Base-by-base conservation (phyloP, 2,888 invertebrate genomes). In the Meandrusa payeni region DNA sequence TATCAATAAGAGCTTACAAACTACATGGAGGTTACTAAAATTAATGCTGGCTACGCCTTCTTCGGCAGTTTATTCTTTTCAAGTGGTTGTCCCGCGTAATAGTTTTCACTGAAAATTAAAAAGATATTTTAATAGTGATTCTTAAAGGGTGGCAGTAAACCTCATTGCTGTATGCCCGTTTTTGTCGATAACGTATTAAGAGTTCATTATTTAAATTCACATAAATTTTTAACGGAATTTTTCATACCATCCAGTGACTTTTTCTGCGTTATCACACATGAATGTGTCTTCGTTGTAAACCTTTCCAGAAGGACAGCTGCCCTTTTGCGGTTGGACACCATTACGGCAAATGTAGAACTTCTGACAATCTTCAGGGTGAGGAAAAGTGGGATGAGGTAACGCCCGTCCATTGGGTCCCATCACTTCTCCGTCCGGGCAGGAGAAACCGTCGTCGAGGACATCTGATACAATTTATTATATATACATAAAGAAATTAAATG, bases 321-420 rank as follows among this genome's bases (percentile, higher is more conserved):
- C 93, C 61, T 92, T 92, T 67, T 94, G 93, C 0, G 95, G 94
- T 57, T 90, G 91, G 2, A 93, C 89, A 0, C 93, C 94, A 59
- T 94, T 93, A 50, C 93, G 89, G 76, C 94, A 94, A 60, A 95
- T 94, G 83, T 94, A 95, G 86, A 95, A 95, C 68, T 94, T 94
- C 65, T 92, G 92, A 69, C 95, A 95, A 71, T 95, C 94, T 12
- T 93, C 92, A 0, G 93, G 93, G 76, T 95, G 94, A 1, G 94
- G 90, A 81, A 90, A 94, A 0, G 94, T 93, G 1, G 94, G 94
- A 74, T 94, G 94, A 0, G 94, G 93, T 1, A 93, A 80, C 0
- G 90, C 88, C 38, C 93, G 88, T 5, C 93, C 94, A 46, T 91
- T 91, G 20, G 92, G 92, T 0, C 92, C 93, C 52, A 89, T 70